Percentiles rank a stretch among this genome's conserved stretches.
phyloP scores from a whole-genome alignment of 2,888 invertebrate species.

The Xestoiulus laeticollis region DNA sequence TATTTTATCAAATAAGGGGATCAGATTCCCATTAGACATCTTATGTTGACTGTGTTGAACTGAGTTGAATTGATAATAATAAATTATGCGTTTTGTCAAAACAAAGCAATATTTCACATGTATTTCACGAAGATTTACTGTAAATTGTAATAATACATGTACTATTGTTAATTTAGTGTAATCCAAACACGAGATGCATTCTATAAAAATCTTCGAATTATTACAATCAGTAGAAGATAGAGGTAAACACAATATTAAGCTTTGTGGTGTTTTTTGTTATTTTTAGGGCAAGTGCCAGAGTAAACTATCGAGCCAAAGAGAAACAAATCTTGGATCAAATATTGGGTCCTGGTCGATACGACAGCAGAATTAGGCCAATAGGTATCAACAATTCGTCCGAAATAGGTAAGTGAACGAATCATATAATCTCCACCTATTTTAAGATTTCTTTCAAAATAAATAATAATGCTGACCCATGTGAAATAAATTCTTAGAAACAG shows the following conservation, averaged over 20 bases:
- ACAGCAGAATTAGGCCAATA: conserved; percentile 90
- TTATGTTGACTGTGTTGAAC: too few species aligned
- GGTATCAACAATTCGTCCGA: conserved; percentile 95
- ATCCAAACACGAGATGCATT: too few species aligned
- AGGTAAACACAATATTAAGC: not conserved
- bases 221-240: too few species aligned
- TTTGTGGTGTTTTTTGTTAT: not conserved
- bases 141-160: too few species aligned
- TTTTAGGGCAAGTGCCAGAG: conserved; percentile 69
- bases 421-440: not conserved
- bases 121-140: too few species aligned
- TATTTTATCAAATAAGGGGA: too few species aligned
- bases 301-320: conserved; percentile 93
- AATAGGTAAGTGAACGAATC: conserved; percentile 59
- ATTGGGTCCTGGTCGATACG: conserved; percentile 88
- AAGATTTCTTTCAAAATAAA: not conserved
- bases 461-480: conserved; percentile 29
- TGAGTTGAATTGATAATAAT: too few species aligned
- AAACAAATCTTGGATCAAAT: conserved; percentile 94
- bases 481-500: not conserved
- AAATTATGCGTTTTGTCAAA: too few species aligned
- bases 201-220: too few species aligned
- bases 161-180: too few species aligned
- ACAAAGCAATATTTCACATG: too few species aligned
- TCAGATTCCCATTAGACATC: too few species aligned